These are phyloP conservation scores for Microcebus jonahi DNA, from an alignment of 2,113 vertebrate genomes.

Conservation along the genomic window DNA sequence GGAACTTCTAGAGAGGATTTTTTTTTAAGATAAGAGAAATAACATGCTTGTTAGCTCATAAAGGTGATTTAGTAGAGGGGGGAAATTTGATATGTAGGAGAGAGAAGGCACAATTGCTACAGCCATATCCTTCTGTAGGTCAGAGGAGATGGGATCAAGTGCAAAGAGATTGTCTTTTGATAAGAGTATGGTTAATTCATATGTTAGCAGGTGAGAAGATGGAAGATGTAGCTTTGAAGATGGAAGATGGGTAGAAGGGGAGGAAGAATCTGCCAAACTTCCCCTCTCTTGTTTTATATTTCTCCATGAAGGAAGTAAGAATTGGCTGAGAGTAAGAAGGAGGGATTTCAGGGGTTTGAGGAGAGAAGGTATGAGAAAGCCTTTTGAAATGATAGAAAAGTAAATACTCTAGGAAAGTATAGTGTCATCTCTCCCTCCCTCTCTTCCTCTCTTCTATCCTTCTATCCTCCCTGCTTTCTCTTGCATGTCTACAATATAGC, in stretches of 20 bases:
- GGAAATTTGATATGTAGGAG: neutral
- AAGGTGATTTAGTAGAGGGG: neutral
- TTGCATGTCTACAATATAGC: neutral
- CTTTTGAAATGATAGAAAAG: neutral
- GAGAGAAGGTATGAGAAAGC: neutral
- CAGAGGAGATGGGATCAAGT: neutral
- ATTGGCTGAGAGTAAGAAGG: neutral
- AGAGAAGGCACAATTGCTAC: neutral
- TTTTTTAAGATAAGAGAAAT: neutral
- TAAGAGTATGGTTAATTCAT: neutral
- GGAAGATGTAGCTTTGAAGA: neutral
- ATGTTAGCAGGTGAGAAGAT: neutral
- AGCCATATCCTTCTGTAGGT: neutral
- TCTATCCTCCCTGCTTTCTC: neutral
- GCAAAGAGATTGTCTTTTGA: neutral
- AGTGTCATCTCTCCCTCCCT: rapidly evolving
- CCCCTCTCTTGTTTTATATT: neutral
- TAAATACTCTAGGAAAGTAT: neutral
- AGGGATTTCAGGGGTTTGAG: neutral
- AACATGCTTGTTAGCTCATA: neutral
- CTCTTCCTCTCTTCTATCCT: neutral
- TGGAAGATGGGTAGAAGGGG: neutral
- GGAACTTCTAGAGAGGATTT: neutral
- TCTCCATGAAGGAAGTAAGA: neutral
- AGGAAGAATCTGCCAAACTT: neutral